Evolutionary conservation across 2,113 vertebrate genomes (phyloP).

Genomic region (Mixornis gularis): DNA sequence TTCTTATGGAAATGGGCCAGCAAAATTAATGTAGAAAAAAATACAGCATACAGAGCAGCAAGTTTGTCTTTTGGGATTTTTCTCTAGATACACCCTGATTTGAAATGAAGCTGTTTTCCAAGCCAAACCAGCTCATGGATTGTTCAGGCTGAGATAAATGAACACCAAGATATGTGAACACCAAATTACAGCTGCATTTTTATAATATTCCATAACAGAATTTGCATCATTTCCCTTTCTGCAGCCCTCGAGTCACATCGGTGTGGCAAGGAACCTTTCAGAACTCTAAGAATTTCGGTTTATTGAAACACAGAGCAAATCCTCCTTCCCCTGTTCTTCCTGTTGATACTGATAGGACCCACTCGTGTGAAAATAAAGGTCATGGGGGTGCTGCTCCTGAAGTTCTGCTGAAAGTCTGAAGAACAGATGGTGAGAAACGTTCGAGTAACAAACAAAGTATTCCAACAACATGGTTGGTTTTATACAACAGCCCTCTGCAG

Average conservation of each 20-base stretch:
- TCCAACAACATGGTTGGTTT: neutral
- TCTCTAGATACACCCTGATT: neutral
- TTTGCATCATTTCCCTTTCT: neutral
- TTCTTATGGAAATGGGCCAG: neutral
- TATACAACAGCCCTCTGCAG: neutral
- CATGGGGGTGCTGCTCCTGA: neutral
- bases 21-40: neutral
- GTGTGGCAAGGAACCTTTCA: neutral
- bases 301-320: neutral
- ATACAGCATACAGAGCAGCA: neutral
- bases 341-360: neutral
- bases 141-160: neutral
- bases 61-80: neutral
- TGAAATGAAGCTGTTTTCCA: neutral
- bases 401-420: neutral
- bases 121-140: neutral
- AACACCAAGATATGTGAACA: fast-evolving
- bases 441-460: neutral
- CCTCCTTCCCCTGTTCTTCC: neutral
- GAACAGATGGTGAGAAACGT: neutral
- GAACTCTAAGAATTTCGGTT: neutral
- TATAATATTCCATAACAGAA: neutral
- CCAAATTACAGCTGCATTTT: neutral
- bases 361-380: neutral
- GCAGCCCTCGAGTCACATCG: fast-evolving